A percentile compares a stretch with the other conserved stretches of the same genome.
These are phyloP conservation scores for Dipodomys stephensi DNA, from an alignment of 2,113 vertebrate species.

Conservation along the genomic window DNA sequence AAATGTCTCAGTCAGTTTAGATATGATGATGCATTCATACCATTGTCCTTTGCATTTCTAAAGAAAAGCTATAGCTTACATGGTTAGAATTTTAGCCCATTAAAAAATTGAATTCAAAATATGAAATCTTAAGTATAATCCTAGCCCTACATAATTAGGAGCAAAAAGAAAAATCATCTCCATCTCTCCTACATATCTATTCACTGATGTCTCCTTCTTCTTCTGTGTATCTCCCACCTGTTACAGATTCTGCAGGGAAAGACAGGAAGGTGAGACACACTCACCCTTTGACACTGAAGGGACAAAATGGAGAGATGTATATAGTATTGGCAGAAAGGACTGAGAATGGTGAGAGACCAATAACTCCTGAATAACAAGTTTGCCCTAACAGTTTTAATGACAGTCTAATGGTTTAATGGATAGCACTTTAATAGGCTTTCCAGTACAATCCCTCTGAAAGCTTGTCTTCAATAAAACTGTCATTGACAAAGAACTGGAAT, in stretches of 20 bases:
- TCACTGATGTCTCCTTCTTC: background rate
- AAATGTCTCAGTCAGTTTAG: constrained; percentile 46
- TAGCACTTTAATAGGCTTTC: constrained; percentile 85
- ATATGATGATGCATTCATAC: constrained; percentile 40
- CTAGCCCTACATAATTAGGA: constrained; percentile 41
- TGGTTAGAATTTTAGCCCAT: constrained; percentile 60
- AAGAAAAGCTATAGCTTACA: constrained; percentile 54
- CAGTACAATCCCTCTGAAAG: constrained; percentile 84
- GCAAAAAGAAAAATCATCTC: background rate
- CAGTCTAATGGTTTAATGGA: constrained; percentile 86
- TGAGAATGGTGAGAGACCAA: constrained; percentile 81
- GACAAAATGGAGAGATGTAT: constrained; percentile 70
- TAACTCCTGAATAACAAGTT: constrained; percentile 85
- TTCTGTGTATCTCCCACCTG: no score
- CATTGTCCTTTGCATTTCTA: constrained; percentile 20
- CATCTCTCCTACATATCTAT: background rate
- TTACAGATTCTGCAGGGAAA: background rate
- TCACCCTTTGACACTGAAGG: constrained; percentile 71
- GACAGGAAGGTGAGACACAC: constrained; percentile 71
- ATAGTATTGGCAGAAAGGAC: constrained; percentile 82
- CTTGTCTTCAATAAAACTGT: constrained; percentile 82
- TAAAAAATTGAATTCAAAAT: constrained; percentile 41
- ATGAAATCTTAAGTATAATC: constrained; percentile 64
- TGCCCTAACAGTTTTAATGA: constrained; percentile 86
- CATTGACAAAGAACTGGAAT: constrained; percentile 80